Evolutionary conservation across 2,888 invertebrate species (phyloP), one percentile per base, ranked within the genome.

Genomic region (Cheilosia urbana): DNA sequence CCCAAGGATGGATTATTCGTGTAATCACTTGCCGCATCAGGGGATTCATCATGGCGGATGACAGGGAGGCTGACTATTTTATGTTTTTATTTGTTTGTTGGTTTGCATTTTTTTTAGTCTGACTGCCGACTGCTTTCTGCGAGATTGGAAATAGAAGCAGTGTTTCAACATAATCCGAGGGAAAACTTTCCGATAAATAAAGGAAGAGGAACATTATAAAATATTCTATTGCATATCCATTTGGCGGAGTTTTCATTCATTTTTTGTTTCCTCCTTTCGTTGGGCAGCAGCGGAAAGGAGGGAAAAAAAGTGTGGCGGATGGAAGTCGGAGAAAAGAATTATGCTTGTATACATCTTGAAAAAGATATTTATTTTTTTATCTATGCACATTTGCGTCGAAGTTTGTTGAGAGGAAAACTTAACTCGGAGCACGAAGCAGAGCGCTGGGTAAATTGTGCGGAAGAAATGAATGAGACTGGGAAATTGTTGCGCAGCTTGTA

Each of bases 1-100:
- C 37, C 37, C 73, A 78, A 78, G 73, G 78, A 73, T 78, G 30
- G 68, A 73, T 71, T 68, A 73, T 73, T 78, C 63, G 62, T 68
- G 57, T 69, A 69, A 75, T 69, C 57, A 65, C 69, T 71, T 55
- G 24, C 40, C 27, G 55, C 77, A 72, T 60, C 47, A 37, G 55
- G 55, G 45, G 47, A 42, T 72, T 68, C 68, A 73, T 42, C 49
- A 37, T 27, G 27, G 34, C 21, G 30, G 63, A 4, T 37, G 40
- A 65, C 65, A 71, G 49, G 60, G 51, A 51, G 40, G 51, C 19
- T 58, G 42, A 34, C 55, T 66, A 51, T 63, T 69, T 47, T 45
- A 37, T 60, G 2, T 30, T 30, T 30, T 81, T 63, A n/a, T n/a
- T 69, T 71, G 77, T 60, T 30, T 45, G 27, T 66, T 27, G 13